Evolutionary conservation across 1,140 invertebrate genomes (phyloP), one percentile per base, ranked within the genome.

Genomic region (Pseudomyrmex gracilis): DNA sequence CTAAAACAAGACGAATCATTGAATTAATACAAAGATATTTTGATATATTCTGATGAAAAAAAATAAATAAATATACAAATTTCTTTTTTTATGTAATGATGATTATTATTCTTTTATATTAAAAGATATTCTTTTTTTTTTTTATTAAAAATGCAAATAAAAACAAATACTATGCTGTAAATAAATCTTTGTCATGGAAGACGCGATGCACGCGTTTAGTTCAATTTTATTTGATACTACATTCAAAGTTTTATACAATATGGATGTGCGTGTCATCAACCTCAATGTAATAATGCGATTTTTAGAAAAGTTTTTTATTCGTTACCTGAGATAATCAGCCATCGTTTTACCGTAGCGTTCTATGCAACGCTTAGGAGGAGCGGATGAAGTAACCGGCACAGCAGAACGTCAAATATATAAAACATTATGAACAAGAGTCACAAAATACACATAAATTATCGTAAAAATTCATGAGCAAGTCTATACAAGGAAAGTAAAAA

Each of bases 271-370:
- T 1, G 1, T 51, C 2, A 24, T 5, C 1, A 43, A 24, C 1
- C 17, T 74, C 34, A 10, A 43, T 9, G 20, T 8, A 24, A 9
- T 20, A 58, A 71, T 49, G 15, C 10, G 47, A 47, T 34, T 34
- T 47, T 43, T 43, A 53, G 8, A 13, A 34, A 51, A 9, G 1
- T 73, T 43, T 68, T 7, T 10, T 58, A 71, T 53, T 5, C 24
- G 49, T 86, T 87, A 86, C 85, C 85, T 83, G 73, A 76, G 49
- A 71, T 47, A 66, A 51, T 83, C 85, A 83, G 57, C 34, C 85
- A 87, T 86, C 45, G 63, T 77, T 53, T 64, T 49, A 82, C 53
- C 58, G 13, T 53, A 5, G 34, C 49, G 47, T 66, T 22, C 73
- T 76, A 20, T 77, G 73, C 73, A 67, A 24, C 73, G 45, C 86